Evolutionary conservation across 2,113 vertebrate species (phyloP).

Genomic region (Varanus salvator): DNA sequence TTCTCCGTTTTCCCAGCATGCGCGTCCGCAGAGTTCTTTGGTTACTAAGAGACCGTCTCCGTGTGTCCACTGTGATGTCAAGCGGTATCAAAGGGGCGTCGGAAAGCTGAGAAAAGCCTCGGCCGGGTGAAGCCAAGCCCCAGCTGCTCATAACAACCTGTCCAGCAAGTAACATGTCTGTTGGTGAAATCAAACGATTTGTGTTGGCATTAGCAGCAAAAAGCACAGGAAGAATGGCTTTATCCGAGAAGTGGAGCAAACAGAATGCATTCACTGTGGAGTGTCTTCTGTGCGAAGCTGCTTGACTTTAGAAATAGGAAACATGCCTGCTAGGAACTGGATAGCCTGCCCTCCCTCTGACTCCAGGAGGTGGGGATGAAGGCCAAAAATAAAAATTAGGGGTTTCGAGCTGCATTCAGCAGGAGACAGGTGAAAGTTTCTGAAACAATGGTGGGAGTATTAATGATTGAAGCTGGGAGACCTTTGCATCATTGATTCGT

Average conservation of each 20-base stretch:
- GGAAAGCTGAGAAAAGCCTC: background rate
- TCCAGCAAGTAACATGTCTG: no score
- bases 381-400: background rate
- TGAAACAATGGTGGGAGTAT: conserved; percentile 21
- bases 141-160: background rate
- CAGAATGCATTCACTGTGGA: background rate
- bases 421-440: background rate
- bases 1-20: background rate
- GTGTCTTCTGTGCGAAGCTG: background rate
- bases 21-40: accelerated
- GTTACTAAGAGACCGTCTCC: conserved; percentile 58
- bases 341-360: background rate
- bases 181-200: background rate
- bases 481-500: conserved; percentile 9
- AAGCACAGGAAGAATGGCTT: background rate
- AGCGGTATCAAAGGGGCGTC: background rate
- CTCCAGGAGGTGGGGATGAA: background rate
- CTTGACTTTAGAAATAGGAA: background rate
- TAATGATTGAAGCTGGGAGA: background rate
- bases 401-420: background rate
- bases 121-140: background rate
- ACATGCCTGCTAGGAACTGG: background rate
- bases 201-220: background rate
- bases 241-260: background rate
- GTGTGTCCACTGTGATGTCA: conserved; percentile 15